A percentile compares a stretch with the other conserved stretches of the same genome.
phyloP scores from a whole-genome alignment of 1,140 invertebrate genomes.

The Amphibalanus amphitrite region DNA sequence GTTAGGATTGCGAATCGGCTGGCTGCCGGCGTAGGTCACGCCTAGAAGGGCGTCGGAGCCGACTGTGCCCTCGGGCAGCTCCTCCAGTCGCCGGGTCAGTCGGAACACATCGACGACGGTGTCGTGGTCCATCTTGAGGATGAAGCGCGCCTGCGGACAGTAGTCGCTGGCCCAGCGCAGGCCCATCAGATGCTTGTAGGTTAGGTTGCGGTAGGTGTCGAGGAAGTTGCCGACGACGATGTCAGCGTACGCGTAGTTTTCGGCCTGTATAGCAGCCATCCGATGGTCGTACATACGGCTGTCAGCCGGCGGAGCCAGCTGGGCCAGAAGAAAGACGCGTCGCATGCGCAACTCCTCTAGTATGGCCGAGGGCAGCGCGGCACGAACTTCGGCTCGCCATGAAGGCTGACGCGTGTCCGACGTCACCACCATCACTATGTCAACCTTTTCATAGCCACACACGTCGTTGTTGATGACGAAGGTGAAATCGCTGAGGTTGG shows the following conservation, averaged over 20 bases:
- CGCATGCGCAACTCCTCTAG: conserved; percentile 36
- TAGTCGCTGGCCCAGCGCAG: conserved; percentile 60
- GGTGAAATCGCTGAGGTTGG: conserved; percentile 14
- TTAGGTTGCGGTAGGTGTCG: conserved; percentile 66
- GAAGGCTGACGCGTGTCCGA: not conserved
- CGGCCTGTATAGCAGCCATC: conserved; percentile 32
- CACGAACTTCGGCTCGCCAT: conserved; percentile 41
- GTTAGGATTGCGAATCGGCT: not conserved
- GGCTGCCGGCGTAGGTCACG: not conserved
- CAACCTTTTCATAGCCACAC: conserved; percentile 13
- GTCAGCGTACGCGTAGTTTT: conserved; percentile 43
- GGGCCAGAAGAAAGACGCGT: conserved; percentile 52
- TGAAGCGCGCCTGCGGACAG: conserved; percentile 33
- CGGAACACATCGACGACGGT: conserved; percentile 49
- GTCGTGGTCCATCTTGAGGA: conserved; percentile 82
- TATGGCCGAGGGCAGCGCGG: conserved; percentile 37
- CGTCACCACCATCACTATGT: conserved; percentile 10
- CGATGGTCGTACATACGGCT: not conserved
- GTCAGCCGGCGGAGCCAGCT: conserved; percentile 15
- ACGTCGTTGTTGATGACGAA: conserved; percentile 19
- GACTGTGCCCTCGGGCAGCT: conserved; percentile 19
- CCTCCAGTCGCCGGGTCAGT: not conserved
- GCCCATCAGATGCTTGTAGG: conserved; percentile 67
- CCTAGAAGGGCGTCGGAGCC: conserved; percentile 16
- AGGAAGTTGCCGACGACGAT: conserved; percentile 58